Conservation (phyloP, 2,888 invertebrate species). For the Iselma pallidipennis region DNA sequence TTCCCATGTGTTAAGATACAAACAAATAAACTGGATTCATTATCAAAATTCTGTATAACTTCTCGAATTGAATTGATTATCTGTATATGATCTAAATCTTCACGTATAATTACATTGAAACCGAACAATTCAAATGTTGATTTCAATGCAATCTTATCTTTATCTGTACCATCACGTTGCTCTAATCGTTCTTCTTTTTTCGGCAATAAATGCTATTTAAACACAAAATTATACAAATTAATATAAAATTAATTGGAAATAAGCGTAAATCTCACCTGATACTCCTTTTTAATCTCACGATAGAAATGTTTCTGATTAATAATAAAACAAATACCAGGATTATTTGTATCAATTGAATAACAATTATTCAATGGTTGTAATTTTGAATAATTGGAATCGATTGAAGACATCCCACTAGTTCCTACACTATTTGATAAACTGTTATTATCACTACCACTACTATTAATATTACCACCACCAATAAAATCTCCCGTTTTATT, state of each 20-base stretch:
- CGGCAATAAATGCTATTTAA: slow-evolving; percentile 45
- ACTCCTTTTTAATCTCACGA: slow-evolving; percentile 34
- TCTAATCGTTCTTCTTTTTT: slow-evolving; percentile 36
- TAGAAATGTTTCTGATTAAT: slow-evolving; percentile 53
- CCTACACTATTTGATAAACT: not conserved
- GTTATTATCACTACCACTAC: not conserved
- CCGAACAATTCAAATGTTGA: slow-evolving; percentile 51
- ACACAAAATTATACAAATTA: slow-evolving; percentile 22
- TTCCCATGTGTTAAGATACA: slow-evolving; percentile 57
- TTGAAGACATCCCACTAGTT: slow-evolving; percentile 5
- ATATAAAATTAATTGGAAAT: not conserved
- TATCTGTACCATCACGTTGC: slow-evolving; percentile 50
- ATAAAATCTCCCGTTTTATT: slow-evolving; percentile 3
- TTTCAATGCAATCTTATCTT: slow-evolving; percentile 47
- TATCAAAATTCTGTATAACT: slow-evolving; percentile 38
- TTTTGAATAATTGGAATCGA: not conserved
- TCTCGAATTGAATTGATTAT: slow-evolving; percentile 41
- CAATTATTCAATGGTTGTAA: slow-evolving; percentile 6
- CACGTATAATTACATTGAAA: slow-evolving; percentile 43
- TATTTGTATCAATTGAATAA: slow-evolving; percentile 42
- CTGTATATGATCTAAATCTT: slow-evolving; percentile 44
- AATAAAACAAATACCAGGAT: slow-evolving; percentile 53
- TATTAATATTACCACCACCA: not conserved
- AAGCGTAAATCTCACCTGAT: slow-evolving; percentile 17
- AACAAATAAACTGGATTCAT: slow-evolving; percentile 53